Evolutionary conservation across 1,140 invertebrate species (phyloP), one percentile per base, ranked within the genome.

Genomic region (Pogonomyrmex californicus): DNA sequence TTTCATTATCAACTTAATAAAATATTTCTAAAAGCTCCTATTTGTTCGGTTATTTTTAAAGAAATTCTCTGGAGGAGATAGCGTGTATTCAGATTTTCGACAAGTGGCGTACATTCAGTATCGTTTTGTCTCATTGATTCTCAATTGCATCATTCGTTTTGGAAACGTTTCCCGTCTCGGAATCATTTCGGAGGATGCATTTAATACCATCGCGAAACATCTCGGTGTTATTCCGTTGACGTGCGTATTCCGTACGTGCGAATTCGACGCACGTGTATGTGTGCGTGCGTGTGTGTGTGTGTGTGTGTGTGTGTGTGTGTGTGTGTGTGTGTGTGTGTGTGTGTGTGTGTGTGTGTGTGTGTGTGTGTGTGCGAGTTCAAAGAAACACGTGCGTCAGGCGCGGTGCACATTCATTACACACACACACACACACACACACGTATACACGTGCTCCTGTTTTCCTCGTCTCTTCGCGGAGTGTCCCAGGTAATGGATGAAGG

Each of bases 401-500:
- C n/a, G 44, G 17, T n/a, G 54, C 17, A 54, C 33, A 81, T 47
- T 81, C 38, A 41, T 68, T 17, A 30, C 23, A 23, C 23, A 23
- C 23, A 23, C 23, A 23, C 23, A 23, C 23, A 81, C 66, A 47
- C 51, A 38, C 49, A 41, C 17, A 71, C 17, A n/a, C 65, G 9
- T 14, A 36, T 14, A 65, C n/a, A 76, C 73, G 23, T 76, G 44
- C 12, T 54, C 10, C 76, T 79, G 60, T 79, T 62, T 79, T 38
- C 47, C n/a, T 54, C 30, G 62, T 54, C 47, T 38, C 33, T 73
- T 60, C 66, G 38, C 17, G 5, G 47, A 71, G 23, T 71, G 38
- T 82, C 9, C 17, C 17, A 47, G 51, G 66, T 73, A 82, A 82
- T 82, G 63, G 66, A 73, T 71, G 66, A 47, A 60, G 66, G 54